Evolutionary conservation across 2,113 vertebrate species (phyloP).

Genomic region (Zingel zingel): DNA sequence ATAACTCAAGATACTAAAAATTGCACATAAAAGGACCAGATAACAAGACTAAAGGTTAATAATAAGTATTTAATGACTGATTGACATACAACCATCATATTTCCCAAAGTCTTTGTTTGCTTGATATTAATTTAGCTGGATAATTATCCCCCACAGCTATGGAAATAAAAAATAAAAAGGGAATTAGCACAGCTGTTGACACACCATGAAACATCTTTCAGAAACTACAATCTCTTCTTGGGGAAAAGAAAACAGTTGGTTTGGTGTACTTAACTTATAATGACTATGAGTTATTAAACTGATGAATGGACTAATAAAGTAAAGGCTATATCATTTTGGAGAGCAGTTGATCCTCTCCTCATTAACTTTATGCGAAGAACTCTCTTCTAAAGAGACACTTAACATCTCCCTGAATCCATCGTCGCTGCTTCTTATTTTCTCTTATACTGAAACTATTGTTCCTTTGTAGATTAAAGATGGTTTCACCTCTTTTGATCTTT

Average conservation of each 20-base stretch:
- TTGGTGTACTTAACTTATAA: neutral
- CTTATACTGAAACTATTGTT: neutral
- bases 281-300: neutral
- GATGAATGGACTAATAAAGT: conserved; percentile 9
- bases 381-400: neutral
- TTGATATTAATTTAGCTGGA: neutral
- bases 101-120: neutral
- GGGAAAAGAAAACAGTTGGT: too few species aligned
- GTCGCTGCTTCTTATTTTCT: neutral
- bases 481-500: neutral
- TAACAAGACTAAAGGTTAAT: neutral
- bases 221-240: neutral
- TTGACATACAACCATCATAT: neutral
- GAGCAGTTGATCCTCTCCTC: neutral
- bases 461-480: neutral
- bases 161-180: neutral
- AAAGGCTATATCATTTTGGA: neutral
- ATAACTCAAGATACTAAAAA: neutral
- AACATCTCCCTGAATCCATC: neutral
- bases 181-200: conserved; percentile 13
- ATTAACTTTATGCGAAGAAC: neutral
- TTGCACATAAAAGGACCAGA: neutral
- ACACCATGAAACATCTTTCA: neutral
- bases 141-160: neutral
- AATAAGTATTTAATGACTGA: neutral